phyloP scores from a whole-genome alignment of 2,888 invertebrate genomes.

The Eristalinus aeneus region DNA sequence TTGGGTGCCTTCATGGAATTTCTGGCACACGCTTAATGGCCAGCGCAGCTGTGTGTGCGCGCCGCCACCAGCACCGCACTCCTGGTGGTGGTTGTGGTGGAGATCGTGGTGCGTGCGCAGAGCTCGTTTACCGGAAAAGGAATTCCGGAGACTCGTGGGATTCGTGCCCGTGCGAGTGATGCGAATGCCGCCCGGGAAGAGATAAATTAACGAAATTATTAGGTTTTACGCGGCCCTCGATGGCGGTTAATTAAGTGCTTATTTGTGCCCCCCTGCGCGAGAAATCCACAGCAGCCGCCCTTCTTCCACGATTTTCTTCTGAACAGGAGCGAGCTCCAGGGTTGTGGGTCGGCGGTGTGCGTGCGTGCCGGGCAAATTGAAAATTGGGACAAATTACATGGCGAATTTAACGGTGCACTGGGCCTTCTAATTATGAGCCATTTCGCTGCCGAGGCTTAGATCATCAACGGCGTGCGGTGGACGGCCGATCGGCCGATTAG shows the following conservation, averaged over 20 bases:
- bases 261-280: conserved; percentile 62
- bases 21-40: conserved; percentile 65
- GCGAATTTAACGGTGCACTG: conserved; percentile 56
- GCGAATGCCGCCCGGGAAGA: conserved; percentile 26
- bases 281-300: conserved; percentile 9
- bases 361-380: conserved; percentile 48
- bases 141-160: conserved; percentile 53
- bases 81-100: conserved; percentile 1
- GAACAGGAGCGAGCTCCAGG: conserved; percentile 22
- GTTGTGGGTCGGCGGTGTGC: conserved; percentile 29
- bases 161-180: conserved; percentile 13
- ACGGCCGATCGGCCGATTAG: conserved; percentile 46
- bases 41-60: not conserved
- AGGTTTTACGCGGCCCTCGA: conserved; percentile 67
- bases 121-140: conserved; percentile 66
- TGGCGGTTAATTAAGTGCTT: conserved; percentile 71
- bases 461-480: not conserved
- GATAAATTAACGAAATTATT: conserved; percentile 69
- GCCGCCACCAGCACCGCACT: not conserved
- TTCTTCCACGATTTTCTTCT: not conserved
- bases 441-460: conserved; percentile 33
- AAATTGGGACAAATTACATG: conserved; percentile 68
- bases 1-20: conserved; percentile 60
- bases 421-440: conserved; percentile 68
- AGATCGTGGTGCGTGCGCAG: conserved; percentile 43